phyloP scores from a whole-genome alignment of 2,888 invertebrate genomes.

The Dicranocentrus wangi region DNA sequence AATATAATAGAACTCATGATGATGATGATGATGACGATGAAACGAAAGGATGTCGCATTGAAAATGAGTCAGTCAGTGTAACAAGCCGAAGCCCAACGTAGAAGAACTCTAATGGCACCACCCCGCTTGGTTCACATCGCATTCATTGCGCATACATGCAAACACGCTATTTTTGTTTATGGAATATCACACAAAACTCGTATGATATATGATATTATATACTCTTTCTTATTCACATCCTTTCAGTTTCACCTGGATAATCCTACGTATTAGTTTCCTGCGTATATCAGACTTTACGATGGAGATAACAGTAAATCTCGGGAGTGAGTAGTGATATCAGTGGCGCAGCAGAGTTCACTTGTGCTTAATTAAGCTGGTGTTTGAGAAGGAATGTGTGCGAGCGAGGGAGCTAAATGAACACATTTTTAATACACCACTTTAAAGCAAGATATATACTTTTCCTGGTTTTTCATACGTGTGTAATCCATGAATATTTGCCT shows the following conservation, averaged over 20 bases:
- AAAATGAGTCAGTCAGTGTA: conserved; percentile 37
- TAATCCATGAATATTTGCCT: no score
- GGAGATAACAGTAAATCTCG: conserved; percentile 10
- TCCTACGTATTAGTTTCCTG: conserved; percentile 27
- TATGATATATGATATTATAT: neutral
- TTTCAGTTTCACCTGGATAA: conserved; percentile 53
- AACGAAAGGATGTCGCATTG: conserved; percentile 57
- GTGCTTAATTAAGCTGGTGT: no score
- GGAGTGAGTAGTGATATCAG: neutral
- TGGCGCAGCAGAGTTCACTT: no score
- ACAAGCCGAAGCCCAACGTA: neutral
- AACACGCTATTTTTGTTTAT: no score
- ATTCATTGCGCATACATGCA: no score
- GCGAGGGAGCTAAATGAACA: no score
- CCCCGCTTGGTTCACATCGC: neutral
- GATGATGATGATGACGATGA: conserved; percentile 29
- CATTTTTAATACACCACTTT: no score
- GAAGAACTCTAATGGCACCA: neutral
- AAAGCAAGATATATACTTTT: no score
- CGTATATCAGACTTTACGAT: conserved; percentile 3
- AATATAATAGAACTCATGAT: conserved; percentile 36
- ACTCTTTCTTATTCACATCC: conserved; percentile 28
- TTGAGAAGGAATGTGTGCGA: no score
- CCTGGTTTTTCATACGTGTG: no score
- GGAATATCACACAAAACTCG: neutral